phyloP scores from a whole-genome alignment of 2,888 invertebrate species.

The Pterostichus niger region DNA sequence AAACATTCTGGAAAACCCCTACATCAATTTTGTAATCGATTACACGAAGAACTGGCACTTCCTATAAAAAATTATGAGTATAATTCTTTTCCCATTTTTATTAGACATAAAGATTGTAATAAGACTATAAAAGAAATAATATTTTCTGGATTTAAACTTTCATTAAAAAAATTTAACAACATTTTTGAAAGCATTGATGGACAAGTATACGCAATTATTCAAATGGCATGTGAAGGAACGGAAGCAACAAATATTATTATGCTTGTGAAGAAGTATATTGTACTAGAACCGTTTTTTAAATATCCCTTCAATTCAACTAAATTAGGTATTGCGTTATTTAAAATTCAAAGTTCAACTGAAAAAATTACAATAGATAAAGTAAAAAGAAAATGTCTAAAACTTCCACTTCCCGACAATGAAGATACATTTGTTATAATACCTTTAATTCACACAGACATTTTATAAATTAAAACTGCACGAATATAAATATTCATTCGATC shows the following conservation, averaged over 20 bases:
- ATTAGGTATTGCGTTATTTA: background rate
- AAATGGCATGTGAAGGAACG: background rate
- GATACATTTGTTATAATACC: background rate
- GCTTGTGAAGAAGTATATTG: constrained; percentile 5
- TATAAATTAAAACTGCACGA: constrained; percentile 4
- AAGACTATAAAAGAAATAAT: background rate
- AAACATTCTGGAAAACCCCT: constrained; percentile 68
- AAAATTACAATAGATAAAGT: constrained; percentile 6
- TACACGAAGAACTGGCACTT: background rate
- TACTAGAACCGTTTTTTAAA: constrained; percentile 1
- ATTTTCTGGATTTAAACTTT: constrained; percentile 16
- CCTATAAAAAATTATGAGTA: background rate
- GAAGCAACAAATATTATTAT: constrained; percentile 2
- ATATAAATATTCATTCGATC: background rate
- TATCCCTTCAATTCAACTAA: constrained; percentile 9
- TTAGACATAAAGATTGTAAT: constrained; percentile 1
- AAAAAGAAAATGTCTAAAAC: constrained; percentile 22
- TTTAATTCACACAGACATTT: constrained; percentile 10
- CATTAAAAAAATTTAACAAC: background rate
- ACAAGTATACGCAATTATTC: constrained; percentile 6
- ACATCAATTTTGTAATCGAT: constrained; percentile 37
- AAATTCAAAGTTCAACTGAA: background rate
- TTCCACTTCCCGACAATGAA: background rate
- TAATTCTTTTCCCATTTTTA: constrained; percentile 6
- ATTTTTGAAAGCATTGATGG: constrained; percentile 6